A percentile compares a stretch with the other conserved stretches of the same genome.
Conservation (phyloP, 2,888 invertebrate species). For the Criorhina ranunculi region DNA sequence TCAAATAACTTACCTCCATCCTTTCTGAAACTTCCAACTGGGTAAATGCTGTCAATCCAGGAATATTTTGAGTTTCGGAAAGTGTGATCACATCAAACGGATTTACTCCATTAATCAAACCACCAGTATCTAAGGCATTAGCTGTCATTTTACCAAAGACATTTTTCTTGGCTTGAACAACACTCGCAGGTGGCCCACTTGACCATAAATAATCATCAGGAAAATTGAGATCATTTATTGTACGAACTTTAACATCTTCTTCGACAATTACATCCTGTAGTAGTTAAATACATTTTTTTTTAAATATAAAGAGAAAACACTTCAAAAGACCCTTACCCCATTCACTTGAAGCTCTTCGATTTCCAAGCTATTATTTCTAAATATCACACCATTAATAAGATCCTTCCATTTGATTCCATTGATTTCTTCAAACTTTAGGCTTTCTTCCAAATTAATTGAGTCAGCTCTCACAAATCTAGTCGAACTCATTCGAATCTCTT, state of each 20-base stretch:
- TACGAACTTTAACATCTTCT: conserved; percentile 76
- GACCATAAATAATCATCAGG: conserved; percentile 85
- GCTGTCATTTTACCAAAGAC: conserved; percentile 83
- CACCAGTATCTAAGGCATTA: conserved; percentile 82
- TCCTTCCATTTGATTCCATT: conserved; percentile 85
- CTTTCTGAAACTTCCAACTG: conserved; percentile 85
- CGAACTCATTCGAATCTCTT: conserved; percentile 52
- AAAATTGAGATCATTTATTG: conserved; percentile 85
- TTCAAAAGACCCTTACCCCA: conserved; percentile 84
- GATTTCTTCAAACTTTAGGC: conserved; percentile 82
- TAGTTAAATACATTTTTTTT: conserved; percentile 9
- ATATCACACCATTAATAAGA: conserved; percentile 84
- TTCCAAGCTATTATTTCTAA: conserved; percentile 83
- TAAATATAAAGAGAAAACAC: no score
- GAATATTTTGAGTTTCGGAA: conserved; percentile 83
- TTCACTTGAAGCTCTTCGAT: conserved; percentile 83
- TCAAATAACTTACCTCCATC: conserved; percentile 85
- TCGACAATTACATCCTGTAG: conserved; percentile 82
- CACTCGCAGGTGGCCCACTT: conserved; percentile 80
- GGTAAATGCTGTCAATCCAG: conserved; percentile 85
- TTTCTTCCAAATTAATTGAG: conserved; percentile 74
- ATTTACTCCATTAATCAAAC: conserved; percentile 84
- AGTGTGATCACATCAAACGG: conserved; percentile 85
- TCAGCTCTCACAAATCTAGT: conserved; percentile 59
- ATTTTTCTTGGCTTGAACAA: conserved; percentile 85